Conservation (phyloP, 2,888 invertebrate species). For the Drosophila pseudotakahashii region DNA sequence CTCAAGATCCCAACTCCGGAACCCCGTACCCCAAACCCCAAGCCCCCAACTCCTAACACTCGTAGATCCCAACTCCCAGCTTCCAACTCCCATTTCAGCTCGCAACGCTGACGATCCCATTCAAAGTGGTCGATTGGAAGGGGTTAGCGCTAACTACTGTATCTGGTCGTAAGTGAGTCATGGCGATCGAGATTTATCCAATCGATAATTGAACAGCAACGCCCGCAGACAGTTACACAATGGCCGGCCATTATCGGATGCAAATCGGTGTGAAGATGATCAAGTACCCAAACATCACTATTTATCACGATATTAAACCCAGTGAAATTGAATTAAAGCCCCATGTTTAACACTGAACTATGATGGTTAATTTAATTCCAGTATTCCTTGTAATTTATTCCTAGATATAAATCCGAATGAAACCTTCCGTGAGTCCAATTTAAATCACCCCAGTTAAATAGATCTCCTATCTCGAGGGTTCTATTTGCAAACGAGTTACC, state of each 20-base stretch:
- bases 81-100: conserved; percentile 8
- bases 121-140: not conserved
- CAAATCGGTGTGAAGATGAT: conserved; percentile 3
- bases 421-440: not conserved
- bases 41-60: not conserved
- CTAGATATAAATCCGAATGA: too few relatives aligned
- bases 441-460: not conserved
- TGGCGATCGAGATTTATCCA: conserved; percentile 23
- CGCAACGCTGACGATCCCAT: conserved; percentile 6
- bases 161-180: conserved; percentile 31
- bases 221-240: conserved; percentile 27
- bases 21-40: not conserved
- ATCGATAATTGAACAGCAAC: conserved; percentile 32
- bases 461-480: not conserved
- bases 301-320: not conserved
- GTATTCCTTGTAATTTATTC: too few relatives aligned
- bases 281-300: not conserved
- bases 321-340: too few relatives aligned
- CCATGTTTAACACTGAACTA: too few relatives aligned
- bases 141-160: conserved; percentile 17
- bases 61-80: conserved; percentile 2
- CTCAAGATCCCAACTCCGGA: conserved; percentile 16
- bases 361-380: too few relatives aligned
- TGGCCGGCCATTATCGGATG: conserved; percentile 10
- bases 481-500: conserved; percentile 5